Conservation (phyloP, 2,888 invertebrate genomes). For the Ferdinandea cuprea region DNA sequence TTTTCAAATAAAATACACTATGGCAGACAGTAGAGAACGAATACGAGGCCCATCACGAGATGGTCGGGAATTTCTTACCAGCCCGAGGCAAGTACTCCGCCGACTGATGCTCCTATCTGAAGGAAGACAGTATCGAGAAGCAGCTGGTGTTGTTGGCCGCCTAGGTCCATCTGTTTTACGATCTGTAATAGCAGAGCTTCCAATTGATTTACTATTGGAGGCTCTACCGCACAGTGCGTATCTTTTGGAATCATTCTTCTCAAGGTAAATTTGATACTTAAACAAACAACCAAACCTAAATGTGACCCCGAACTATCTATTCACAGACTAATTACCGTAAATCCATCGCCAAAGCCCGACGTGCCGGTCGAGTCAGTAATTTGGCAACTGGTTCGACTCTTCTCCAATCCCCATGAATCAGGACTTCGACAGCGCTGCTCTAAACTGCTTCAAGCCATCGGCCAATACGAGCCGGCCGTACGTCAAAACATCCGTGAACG, state of each 20-base stretch:
- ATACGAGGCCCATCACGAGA: constrained; percentile 87
- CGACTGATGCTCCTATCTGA: constrained; percentile 92
- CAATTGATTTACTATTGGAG: constrained; percentile 94
- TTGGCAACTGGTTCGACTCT: constrained; percentile 93
- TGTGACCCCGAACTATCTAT: not conserved
- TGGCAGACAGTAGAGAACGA: constrained; percentile 89
- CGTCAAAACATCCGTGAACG: constrained; percentile 87
- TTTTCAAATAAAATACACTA: constrained; percentile 78
- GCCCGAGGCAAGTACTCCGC: constrained; percentile 87
- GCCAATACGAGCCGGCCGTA: constrained; percentile 87
- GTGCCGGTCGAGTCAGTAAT: constrained; percentile 91
- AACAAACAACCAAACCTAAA: not conserved
- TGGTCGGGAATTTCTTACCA: constrained; percentile 85
- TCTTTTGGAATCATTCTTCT: constrained; percentile 92
- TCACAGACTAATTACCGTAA: constrained; percentile 81
- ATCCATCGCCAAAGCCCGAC: constrained; percentile 85
- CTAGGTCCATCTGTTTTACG: constrained; percentile 92
- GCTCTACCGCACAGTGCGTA: constrained; percentile 94
- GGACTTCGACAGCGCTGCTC: constrained; percentile 86
- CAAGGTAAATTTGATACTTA: constrained; percentile 84
- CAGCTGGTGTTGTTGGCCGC: constrained; percentile 91
- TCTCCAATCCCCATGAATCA: constrained; percentile 85
- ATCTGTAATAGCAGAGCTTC: constrained; percentile 90
- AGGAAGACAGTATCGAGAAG: constrained; percentile 94
- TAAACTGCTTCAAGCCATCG: constrained; percentile 85